Percentiles rank a stretch among this genome's conserved stretches.
Evolutionary conservation across 2,797 vertebrate genomes (phyloP).

Genomic region (Falco concolor): DNA sequence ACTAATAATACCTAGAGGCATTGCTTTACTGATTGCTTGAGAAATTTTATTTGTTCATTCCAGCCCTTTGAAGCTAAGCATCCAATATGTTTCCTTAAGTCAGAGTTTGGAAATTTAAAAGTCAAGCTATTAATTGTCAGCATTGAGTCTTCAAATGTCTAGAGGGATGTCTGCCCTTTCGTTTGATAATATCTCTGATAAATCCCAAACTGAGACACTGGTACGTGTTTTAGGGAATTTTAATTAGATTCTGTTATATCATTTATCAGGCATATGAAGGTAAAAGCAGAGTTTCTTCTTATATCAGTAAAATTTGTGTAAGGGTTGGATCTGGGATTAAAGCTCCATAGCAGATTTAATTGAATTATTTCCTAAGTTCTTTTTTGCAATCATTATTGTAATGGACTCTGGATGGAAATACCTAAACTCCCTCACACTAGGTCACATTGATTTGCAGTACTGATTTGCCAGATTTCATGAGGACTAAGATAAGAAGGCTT

Average conservation of each 20-base stretch:
- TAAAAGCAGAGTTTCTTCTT: background rate
- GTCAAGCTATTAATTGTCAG: constrained; percentile 6
- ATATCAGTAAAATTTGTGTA: background rate
- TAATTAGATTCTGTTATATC: constrained; percentile 32
- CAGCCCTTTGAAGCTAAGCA: background rate
- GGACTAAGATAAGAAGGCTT: background rate
- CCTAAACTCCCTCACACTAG: background rate
- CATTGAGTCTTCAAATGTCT: constrained; percentile 15
- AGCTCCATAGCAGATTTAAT: background rate
- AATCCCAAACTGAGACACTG: constrained; percentile 25
- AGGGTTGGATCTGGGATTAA: constrained; percentile 4
- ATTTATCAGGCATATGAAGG: background rate
- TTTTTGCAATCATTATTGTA: constrained; percentile 12
- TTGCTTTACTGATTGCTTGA: background rate
- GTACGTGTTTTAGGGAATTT: background rate
- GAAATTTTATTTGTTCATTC: constrained; percentile 13
- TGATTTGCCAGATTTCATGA: background rate
- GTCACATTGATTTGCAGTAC: background rate
- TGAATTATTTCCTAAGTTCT: constrained; percentile 9
- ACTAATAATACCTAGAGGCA: background rate
- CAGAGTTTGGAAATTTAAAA: constrained; percentile 21
- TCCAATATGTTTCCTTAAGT: background rate
- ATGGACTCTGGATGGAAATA: background rate
- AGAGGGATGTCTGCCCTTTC: constrained; percentile 2
- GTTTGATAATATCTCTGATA: background rate